These are phyloP conservation scores for Aphyosemion australe DNA, from an alignment of 2,113 vertebrate genomes.

Conservation along the genomic window DNA sequence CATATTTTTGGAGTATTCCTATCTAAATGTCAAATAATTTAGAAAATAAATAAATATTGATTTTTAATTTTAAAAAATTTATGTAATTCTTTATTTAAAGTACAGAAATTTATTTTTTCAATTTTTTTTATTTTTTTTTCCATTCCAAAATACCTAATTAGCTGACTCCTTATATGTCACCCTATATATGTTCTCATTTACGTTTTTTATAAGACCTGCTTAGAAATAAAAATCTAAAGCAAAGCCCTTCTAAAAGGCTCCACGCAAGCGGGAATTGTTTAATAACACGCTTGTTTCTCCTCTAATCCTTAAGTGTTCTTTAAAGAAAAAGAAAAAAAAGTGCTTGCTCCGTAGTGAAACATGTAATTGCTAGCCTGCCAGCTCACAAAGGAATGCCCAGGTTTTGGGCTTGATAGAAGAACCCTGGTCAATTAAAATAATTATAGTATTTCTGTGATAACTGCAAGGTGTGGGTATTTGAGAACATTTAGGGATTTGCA, in stretches of 20 bases:
- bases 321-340: slow-evolving; percentile 63
- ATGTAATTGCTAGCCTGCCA: slow-evolving; percentile 66
- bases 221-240: slow-evolving; percentile 15
- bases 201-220: neutral
- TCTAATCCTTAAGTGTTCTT: slow-evolving; percentile 74
- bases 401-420: slow-evolving; percentile 65
- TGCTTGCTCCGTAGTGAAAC: slow-evolving; percentile 56
- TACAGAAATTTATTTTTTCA: neutral
- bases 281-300: slow-evolving; percentile 72
- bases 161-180: neutral
- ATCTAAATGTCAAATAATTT: too few species aligned
- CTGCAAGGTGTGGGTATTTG: slow-evolving; percentile 67
- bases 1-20: neutral
- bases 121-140: neutral
- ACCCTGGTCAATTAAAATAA: slow-evolving; percentile 72
- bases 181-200: neutral
- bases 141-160: neutral
- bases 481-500: slow-evolving; percentile 72
- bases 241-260: slow-evolving; percentile 37
- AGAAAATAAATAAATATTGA: too few species aligned
- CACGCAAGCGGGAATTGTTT: slow-evolving; percentile 71
- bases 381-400: slow-evolving; percentile 60
- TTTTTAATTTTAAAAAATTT: too few species aligned
- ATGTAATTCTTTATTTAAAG: neutral
- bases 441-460: slow-evolving; percentile 75